These are phyloP conservation scores for Parotia lawesii DNA, from an alignment of 2,113 vertebrate species.

Conservation along the genomic window DNA sequence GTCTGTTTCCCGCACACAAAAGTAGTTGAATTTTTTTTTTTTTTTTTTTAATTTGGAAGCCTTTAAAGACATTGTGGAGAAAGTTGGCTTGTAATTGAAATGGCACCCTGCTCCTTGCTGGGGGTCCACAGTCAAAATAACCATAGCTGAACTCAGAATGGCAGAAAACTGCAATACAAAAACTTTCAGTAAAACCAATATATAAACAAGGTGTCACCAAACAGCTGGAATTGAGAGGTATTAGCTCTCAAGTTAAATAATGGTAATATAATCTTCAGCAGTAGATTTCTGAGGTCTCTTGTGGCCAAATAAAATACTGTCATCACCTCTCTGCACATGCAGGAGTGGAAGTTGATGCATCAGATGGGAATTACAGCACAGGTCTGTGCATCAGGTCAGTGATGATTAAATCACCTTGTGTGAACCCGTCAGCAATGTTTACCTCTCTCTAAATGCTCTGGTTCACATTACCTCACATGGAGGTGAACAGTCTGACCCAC, in stretches of 20 bases:
- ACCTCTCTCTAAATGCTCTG: not conserved
- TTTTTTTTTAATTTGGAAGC: not conserved
- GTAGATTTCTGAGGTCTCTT: not conserved
- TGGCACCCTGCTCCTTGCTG: not conserved
- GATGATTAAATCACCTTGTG: conserved; percentile 14
- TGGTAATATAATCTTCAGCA: not conserved
- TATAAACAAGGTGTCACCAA: conserved; percentile 5
- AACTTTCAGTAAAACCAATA: not conserved
- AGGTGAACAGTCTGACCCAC: not conserved
- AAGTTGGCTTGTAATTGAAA: not conserved
- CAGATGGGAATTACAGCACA: not conserved
- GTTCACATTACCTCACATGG: not conserved
- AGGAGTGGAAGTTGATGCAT: not conserved
- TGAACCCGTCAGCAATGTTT: not conserved
- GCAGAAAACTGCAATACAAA: not conserved
- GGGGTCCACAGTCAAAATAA: not conserved
- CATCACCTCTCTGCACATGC: not conserved
- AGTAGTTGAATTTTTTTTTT: not conserved
- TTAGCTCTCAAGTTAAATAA: not conserved
- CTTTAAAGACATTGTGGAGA: not conserved
- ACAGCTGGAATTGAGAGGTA: conserved; percentile 23
- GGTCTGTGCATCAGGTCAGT: not conserved
- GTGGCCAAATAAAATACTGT: not conserved
- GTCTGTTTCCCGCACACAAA: not conserved
- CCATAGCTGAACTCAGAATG: not conserved